These are phyloP conservation scores for Rhagophthalmus giganteus DNA, from an alignment of 2,888 invertebrate genomes.

Conservation along the genomic window DNA sequence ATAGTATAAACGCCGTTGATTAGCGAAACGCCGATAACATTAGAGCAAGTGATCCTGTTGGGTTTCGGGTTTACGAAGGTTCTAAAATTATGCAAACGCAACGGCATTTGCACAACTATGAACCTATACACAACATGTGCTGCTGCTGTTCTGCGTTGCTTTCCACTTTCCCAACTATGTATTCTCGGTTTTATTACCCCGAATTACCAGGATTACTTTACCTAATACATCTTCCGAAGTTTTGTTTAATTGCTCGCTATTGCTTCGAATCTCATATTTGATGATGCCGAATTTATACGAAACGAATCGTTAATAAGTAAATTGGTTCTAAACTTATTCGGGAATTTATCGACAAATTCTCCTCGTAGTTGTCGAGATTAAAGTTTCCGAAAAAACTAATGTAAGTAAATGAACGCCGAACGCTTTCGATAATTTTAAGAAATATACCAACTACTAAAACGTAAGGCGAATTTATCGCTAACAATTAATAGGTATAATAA, in stretches of 20 bases:
- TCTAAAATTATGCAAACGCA: constrained; percentile 27
- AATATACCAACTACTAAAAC: no score
- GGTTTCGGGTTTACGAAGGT: constrained; percentile 22
- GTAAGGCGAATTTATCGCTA: no score
- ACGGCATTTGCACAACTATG: constrained; percentile 24
- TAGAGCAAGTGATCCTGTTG: constrained; percentile 29
- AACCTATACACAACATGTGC: constrained; percentile 24
- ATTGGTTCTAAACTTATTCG: no score
- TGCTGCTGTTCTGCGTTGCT: constrained; percentile 8
- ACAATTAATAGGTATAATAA: no score
- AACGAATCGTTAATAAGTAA: no score
- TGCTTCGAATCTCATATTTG: constrained; percentile 16
- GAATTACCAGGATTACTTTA: constrained; percentile 22
- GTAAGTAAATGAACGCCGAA: no score
- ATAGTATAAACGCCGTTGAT: constrained; percentile 31
- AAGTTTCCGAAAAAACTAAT: no score
- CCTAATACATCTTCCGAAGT: constrained; percentile 22
- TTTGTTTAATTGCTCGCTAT: constrained; percentile 17
- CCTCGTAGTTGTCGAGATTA: no score
- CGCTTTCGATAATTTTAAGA: no score
- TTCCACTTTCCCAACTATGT: constrained; percentile 5
- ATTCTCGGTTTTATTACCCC: constrained; percentile 16
- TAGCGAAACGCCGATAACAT: constrained; percentile 30
- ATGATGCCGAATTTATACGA: neutral
- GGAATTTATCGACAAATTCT: no score